Evolutionary conservation across 2,888 invertebrate genomes (phyloP).

Genomic region (Torymus aiolomorphi): DNA sequence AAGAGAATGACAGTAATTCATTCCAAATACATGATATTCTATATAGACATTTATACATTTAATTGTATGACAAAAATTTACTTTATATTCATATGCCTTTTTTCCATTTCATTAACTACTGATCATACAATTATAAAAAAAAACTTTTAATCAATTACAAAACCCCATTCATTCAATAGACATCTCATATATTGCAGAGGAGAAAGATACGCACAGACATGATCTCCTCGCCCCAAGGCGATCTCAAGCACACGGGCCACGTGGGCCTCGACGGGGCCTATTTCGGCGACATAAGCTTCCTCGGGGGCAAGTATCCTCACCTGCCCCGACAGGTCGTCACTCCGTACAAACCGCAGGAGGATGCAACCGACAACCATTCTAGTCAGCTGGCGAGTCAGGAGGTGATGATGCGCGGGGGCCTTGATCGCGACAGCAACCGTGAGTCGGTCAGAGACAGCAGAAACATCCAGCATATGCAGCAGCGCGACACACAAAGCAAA

Average conservation of each 20-base stretch:
- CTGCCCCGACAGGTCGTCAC: slow-evolving; percentile 92
- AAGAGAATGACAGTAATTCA: too few species aligned
- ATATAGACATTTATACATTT: too few species aligned
- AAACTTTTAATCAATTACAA: too few species aligned
- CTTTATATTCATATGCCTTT: too few species aligned
- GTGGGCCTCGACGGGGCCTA: slow-evolving; percentile 97
- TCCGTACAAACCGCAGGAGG: slow-evolving; percentile 92
- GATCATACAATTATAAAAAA: too few species aligned
- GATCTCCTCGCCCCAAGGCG: slow-evolving; percentile 98
- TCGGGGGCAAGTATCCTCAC: slow-evolving; percentile 85
- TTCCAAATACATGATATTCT: too few species aligned
- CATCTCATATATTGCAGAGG: slow-evolving; percentile 62
- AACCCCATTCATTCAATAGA: neutral
- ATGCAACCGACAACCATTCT: slow-evolving; percentile 75
- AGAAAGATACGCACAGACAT: slow-evolving; percentile 89
- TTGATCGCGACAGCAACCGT: slow-evolving; percentile 60
- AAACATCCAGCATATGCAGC: slow-evolving; percentile 62
- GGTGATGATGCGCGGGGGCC: slow-evolving; percentile 40
- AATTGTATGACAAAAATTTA: too few species aligned
- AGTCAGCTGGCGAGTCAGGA: slow-evolving; percentile 64
- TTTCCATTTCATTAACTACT: too few species aligned
- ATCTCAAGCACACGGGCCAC: slow-evolving; percentile 96
- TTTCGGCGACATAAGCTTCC: slow-evolving; percentile 93
- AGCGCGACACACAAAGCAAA: slow-evolving; percentile 69
- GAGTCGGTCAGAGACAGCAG: slow-evolving; percentile 68